Percentiles rank a stretch among this genome's conserved stretches.
These are phyloP conservation scores for Falco peregrinus DNA, from an alignment of 2,797 vertebrate genomes.

Conservation along the genomic window DNA sequence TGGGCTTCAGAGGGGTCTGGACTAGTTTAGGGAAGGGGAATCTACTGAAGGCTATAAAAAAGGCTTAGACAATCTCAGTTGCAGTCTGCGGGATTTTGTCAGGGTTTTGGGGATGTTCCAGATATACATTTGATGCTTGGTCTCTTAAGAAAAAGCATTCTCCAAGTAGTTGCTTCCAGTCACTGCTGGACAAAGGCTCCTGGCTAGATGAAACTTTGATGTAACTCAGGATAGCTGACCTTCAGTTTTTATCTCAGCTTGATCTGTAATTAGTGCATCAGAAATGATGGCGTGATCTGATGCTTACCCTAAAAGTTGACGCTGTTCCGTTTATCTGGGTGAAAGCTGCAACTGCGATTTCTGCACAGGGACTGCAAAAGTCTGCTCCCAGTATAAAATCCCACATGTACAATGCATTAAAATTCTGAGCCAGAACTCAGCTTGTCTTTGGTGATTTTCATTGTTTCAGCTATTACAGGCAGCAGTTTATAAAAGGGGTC, in stretches of 20 bases:
- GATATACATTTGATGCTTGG: neutral
- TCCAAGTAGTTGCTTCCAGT: neutral
- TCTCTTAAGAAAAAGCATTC: neutral
- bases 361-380: neutral
- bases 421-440: conserved; percentile 17
- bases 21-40: neutral
- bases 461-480: conserved; percentile 4
- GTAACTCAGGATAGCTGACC: neutral
- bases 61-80: neutral
- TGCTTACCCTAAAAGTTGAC: neutral
- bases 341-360: neutral
- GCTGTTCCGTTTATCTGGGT: neutral
- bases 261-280: neutral
- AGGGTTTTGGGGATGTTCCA: neutral
- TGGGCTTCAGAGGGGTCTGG: neutral
- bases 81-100: neutral
- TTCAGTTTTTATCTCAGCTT: neutral
- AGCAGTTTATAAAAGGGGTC: conserved; percentile 25
- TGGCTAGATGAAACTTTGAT: neutral
- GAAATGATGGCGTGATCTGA: neutral
- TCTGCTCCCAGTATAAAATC: neutral
- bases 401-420: neutral
- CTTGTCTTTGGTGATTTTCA: conserved; percentile 26
- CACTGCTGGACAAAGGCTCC: neutral
- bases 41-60: neutral